These are phyloP conservation scores for Xestia rhomboidea DNA, from an alignment of 2,888 invertebrate species.

Conservation along the genomic window DNA sequence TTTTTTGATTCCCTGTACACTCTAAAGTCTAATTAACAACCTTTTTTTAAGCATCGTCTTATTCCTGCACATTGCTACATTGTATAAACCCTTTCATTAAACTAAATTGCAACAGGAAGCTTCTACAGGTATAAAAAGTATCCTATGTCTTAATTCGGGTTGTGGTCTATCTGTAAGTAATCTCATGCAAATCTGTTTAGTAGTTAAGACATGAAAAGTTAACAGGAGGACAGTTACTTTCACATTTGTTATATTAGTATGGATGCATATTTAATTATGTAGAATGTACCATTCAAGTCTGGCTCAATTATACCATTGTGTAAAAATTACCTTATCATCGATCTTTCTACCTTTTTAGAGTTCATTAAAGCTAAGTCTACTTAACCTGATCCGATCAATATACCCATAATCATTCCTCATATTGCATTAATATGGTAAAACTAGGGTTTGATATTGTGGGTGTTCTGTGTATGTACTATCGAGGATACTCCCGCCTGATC, in stretches of 20 bases:
- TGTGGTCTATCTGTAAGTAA: neutral
- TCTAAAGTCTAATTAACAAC: neutral
- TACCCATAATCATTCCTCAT: neutral
- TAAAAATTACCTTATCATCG: neutral
- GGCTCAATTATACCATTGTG: neutral
- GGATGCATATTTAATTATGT: neutral
- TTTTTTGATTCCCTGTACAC: neutral
- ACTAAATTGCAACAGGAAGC: neutral
- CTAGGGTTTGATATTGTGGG: neutral
- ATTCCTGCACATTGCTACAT: neutral
- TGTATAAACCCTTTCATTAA: neutral
- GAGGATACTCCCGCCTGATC: too few relatives aligned
- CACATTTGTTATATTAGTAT: neutral
- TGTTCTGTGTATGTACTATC: too few relatives aligned
- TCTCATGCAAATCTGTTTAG: neutral
- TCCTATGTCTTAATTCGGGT: neutral
- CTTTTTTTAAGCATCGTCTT: neutral
- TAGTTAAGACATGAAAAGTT: neutral
- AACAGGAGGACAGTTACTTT: neutral
- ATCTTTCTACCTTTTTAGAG: neutral
- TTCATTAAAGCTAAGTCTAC: neutral
- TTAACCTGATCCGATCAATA: neutral
- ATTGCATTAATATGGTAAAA: neutral
- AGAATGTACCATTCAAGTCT: neutral
- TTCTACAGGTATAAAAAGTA: neutral